Conservation (phyloP, 2,888 invertebrate genomes). For the Agrochola macilenta region DNA sequence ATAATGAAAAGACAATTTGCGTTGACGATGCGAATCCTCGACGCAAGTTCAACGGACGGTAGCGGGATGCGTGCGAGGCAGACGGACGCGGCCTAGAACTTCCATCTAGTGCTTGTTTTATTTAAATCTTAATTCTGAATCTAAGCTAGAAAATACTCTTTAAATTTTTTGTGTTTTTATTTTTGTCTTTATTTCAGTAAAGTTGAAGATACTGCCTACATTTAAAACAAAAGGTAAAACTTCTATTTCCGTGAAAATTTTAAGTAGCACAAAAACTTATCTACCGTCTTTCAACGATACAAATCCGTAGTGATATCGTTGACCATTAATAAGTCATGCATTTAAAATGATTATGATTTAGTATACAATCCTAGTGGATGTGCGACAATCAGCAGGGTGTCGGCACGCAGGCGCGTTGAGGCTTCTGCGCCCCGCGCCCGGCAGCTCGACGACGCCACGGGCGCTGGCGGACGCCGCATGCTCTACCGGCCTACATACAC, state of each 20-base stretch:
- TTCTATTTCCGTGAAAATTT: background rate
- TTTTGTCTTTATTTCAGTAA: background rate
- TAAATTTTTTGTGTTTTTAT: rapidly evolving
- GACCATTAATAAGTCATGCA: background rate
- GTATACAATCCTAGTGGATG: slow-evolving; percentile 74
- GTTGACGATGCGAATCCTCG: slow-evolving; percentile 83
- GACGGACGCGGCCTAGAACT: slow-evolving; percentile 19
- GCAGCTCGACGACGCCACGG: slow-evolving; percentile 80
- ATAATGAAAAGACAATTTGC: slow-evolving; percentile 89
- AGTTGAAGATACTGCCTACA: background rate
- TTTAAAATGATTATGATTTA: slow-evolving; percentile 49
- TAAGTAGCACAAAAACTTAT: background rate
- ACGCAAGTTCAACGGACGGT: slow-evolving; percentile 83
- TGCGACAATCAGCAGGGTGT: slow-evolving; percentile 73
- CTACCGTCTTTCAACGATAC: background rate
- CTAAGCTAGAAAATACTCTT: rapidly evolving
- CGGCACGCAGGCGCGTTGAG: slow-evolving; percentile 83
- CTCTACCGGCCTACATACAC: slow-evolving; percentile 68
- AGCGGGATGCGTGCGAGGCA: slow-evolving; percentile 72
- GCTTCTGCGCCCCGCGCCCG: slow-evolving; percentile 80
- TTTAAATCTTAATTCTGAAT: slow-evolving; percentile 16
- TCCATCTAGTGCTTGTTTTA: slow-evolving; percentile 38
- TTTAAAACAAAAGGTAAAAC: background rate
- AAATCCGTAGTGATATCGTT: background rate
- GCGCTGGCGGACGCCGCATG: slow-evolving; percentile 80